A percentile compares a stretch with the other conserved stretches of the same genome.
phyloP scores from a whole-genome alignment of 2,113 vertebrate genomes.

The Lepidiolamprologus cunningtoni region DNA sequence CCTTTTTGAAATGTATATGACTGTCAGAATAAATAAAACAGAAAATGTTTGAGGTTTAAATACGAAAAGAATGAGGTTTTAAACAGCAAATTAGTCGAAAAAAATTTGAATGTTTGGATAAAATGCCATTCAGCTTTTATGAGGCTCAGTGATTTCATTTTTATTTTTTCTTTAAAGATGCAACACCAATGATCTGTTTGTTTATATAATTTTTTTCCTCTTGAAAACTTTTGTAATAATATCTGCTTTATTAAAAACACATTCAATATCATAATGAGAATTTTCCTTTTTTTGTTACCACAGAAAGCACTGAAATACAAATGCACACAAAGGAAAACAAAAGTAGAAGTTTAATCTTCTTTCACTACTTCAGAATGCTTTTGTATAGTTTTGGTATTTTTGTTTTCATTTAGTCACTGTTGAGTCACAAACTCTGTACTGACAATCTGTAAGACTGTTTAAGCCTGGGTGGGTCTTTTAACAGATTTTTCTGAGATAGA shows the following conservation, averaged over 20 bases:
- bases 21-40: background rate
- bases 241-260: background rate
- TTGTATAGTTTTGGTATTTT: background rate
- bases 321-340: background rate
- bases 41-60: background rate
- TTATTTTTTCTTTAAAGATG: background rate
- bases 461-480: background rate
- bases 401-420: background rate
- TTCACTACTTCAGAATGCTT: background rate
- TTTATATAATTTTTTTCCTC: background rate
- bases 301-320: background rate
- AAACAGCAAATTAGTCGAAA: background rate
- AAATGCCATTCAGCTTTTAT: background rate
- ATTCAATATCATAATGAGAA: background rate
- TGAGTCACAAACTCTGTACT: background rate
- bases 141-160: background rate
- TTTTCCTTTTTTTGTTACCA: background rate
- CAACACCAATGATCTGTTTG: background rate
- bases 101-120: background rate
- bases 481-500: background rate
- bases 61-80: background rate
- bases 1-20: background rate
- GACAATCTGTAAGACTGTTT: background rate
- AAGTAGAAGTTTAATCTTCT: background rate
- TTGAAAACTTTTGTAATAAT: background rate